Evolutionary conservation across 2,888 invertebrate genomes (phyloP).

Genomic region (Rhaphigaster nebulosa): DNA sequence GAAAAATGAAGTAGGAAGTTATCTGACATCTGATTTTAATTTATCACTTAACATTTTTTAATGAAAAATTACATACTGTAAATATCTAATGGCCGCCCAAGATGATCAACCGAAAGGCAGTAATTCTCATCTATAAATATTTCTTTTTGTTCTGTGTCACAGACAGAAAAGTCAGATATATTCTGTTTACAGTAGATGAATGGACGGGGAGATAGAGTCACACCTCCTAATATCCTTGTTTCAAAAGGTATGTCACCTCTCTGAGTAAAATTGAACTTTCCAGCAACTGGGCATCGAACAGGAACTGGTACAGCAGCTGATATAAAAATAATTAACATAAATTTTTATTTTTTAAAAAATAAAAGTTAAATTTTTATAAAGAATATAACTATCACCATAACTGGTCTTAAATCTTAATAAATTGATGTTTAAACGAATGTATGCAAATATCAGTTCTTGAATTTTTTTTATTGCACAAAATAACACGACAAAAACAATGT

Average conservation of each 20-base stretch:
- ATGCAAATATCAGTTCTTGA: no score
- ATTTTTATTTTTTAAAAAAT: no score
- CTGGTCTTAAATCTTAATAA: no score
- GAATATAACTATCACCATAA: no score
- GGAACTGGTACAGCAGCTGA: constrained; percentile 88
- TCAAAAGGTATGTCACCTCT: constrained; percentile 90
- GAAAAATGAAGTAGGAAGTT: not conserved
- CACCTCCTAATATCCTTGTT: constrained; percentile 95
- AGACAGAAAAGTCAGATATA: constrained; percentile 95
- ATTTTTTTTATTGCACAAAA: no score
- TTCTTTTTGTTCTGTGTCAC: constrained; percentile 94
- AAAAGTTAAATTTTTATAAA: no score
- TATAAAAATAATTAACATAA: not conserved
- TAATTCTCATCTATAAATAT: constrained; percentile 95
- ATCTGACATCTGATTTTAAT: not conserved
- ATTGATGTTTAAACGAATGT: no score
- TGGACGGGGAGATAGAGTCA: constrained; percentile 93
- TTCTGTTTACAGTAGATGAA: constrained; percentile 93
- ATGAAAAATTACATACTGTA: constrained; percentile 75
- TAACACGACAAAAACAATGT: no score
- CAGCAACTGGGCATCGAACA: constrained; percentile 95
- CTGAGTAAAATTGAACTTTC: constrained; percentile 95
- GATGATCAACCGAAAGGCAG: constrained; percentile 95
- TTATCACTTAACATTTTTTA: not conserved
- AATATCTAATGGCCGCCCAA: constrained; percentile 94